Percentiles rank a stretch among this genome's conserved stretches.
Conservation (phyloP, 2,797 vertebrate genomes). For the Malurus splendens region DNA sequence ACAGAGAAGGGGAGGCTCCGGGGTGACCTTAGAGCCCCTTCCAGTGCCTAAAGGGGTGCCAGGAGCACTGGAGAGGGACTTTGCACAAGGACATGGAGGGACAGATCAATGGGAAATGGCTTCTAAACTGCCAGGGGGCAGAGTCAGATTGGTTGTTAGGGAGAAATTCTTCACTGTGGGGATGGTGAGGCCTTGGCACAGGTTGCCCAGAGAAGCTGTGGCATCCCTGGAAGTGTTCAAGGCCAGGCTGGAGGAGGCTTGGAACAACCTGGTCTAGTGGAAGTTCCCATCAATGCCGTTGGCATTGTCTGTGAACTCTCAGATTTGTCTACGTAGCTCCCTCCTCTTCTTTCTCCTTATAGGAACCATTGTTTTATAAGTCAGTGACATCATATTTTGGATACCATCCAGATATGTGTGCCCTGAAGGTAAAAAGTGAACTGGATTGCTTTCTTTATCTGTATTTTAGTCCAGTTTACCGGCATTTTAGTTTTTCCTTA, state of each 20-base stretch:
- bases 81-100: no score
- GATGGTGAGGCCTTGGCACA: neutral
- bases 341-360: slow-evolving; percentile 31
- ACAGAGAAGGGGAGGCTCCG: neutral
- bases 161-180: neutral
- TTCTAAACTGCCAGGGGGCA: neutral
- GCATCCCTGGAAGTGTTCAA: neutral
- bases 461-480: neutral
- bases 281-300: neutral
- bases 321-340: neutral
- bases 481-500: slow-evolving; percentile 48
- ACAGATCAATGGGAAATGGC: neutral
- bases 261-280: neutral
- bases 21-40: neutral
- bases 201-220: neutral
- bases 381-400: slow-evolving; percentile 60
- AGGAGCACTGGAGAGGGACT: neutral
- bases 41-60: neutral
- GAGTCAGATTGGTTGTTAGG: neutral
- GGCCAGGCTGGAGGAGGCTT: neutral
- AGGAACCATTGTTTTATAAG: slow-evolving; percentile 66
- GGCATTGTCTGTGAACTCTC: neutral
- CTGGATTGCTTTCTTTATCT: slow-evolving; percentile 34
- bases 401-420: neutral
- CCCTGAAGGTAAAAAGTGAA: slow-evolving; percentile 13